Evolutionary conservation across 2,888 invertebrate species (phyloP).

Genomic region (Altica lythri): DNA sequence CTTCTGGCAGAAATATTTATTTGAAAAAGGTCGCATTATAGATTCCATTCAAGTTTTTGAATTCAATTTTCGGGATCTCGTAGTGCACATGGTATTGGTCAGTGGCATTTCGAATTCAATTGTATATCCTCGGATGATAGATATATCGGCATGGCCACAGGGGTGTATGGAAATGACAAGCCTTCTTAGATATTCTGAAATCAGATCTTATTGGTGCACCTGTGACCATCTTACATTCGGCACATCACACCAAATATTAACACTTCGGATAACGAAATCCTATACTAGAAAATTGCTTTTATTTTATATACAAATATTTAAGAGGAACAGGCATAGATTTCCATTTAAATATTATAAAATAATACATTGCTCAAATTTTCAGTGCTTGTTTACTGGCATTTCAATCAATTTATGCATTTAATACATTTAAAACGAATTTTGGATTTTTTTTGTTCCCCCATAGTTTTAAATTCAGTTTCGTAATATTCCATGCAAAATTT

Average conservation of each 20-base stretch:
- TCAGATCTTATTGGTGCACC: constrained; percentile 55
- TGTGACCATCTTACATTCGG: constrained; percentile 47
- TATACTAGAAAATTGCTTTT: constrained; percentile 29
- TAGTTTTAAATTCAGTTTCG: too few species aligned
- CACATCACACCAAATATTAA: constrained; percentile 52
- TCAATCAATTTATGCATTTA: too few species aligned
- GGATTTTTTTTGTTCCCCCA: too few species aligned
- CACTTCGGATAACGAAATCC: constrained; percentile 46
- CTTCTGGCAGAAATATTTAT: constrained; percentile 40
- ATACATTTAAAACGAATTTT: too few species aligned
- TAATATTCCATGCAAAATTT: too few species aligned
- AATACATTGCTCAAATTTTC: too few species aligned
- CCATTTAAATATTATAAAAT: too few species aligned
- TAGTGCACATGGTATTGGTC: constrained; percentile 58
- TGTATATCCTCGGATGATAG: constrained; percentile 56
- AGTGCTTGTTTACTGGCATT: too few species aligned
- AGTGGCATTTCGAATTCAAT: constrained; percentile 59
- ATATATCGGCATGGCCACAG: constrained; percentile 53
- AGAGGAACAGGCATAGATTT: too few species aligned
- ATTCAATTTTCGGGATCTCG: constrained; percentile 59
- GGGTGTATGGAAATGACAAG: constrained; percentile 56
- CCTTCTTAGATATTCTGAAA: constrained; percentile 56
- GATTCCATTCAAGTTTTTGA: constrained; percentile 59
- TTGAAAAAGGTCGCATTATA: constrained; percentile 51
- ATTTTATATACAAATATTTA: not conserved